Conservation (phyloP, 2,888 invertebrate species). For the Xylota segnis region DNA sequence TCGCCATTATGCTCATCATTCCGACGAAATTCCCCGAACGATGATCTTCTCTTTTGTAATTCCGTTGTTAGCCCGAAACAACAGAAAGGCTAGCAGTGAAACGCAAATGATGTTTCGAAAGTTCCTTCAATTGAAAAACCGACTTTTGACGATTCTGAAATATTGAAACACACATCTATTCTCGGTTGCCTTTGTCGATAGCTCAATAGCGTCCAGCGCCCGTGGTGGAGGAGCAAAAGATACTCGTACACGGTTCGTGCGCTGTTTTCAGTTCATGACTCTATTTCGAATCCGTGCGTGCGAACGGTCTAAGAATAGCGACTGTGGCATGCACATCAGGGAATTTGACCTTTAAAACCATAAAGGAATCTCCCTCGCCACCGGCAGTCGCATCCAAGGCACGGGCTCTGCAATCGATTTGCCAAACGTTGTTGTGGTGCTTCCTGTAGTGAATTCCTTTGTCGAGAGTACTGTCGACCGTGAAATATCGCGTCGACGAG, state of each 20-base stretch:
- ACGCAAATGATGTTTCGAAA: conserved; percentile 29
- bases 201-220: not conserved
- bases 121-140: conserved; percentile 31
- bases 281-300: conserved; percentile 46
- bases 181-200: not conserved
- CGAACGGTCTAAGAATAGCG: conserved; percentile 38
- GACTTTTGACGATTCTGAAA: conserved; percentile 11
- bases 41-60: not conserved
- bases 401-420: conserved; percentile 37
- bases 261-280: conserved; percentile 53
- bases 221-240: conserved; percentile 6
- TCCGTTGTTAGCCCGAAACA: not conserved
- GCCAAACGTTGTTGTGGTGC: conserved; percentile 15
- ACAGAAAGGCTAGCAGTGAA: conserved; percentile 5
- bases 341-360: conserved; percentile 71
- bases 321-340: conserved; percentile 24
- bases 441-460: conserved; percentile 32
- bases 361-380: conserved; percentile 54
- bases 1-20: not conserved
- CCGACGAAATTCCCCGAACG: conserved; percentile 9
- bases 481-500: conserved; percentile 47
- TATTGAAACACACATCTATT: conserved; percentile 3
- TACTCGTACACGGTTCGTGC: not conserved
- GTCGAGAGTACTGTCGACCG: conserved; percentile 42
- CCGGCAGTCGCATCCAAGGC: conserved; percentile 3